Percentiles rank a stretch among this genome's conserved stretches.
phyloP scores from a whole-genome alignment of 2,888 invertebrate genomes.

The Hecatera dysodea region DNA sequence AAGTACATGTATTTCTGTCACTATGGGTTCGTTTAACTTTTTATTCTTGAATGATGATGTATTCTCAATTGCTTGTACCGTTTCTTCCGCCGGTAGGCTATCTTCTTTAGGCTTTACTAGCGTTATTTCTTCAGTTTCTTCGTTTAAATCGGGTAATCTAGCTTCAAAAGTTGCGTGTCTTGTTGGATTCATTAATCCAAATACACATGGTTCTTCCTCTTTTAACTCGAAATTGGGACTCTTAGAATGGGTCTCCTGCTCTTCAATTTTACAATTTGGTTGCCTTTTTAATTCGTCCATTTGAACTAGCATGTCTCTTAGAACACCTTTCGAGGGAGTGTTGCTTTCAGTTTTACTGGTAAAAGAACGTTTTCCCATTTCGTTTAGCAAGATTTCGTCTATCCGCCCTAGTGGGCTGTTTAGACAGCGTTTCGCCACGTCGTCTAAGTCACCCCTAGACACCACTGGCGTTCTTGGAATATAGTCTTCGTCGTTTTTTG shows the following conservation, averaged over 20 bases:
- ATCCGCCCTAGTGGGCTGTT: constrained; percentile 66
- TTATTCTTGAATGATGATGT: not conserved
- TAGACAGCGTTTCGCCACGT: constrained; percentile 70
- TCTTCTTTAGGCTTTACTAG: not conserved
- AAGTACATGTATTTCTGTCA: not conserved
- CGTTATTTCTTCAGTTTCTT: not conserved
- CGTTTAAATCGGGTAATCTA: not conserved
- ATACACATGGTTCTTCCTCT: not conserved
- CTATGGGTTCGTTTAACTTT: too few species aligned
- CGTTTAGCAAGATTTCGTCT: constrained; percentile 70
- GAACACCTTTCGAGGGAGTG: not conserved
- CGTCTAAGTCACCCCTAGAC: constrained; percentile 57
- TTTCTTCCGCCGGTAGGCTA: not conserved
- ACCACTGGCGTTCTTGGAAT: not conserved
- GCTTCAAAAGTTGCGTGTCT: not conserved
- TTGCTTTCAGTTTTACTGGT: not conserved
- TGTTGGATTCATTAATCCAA: not conserved
- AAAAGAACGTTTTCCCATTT: constrained; percentile 68
- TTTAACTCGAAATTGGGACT: not conserved
- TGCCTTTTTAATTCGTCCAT: constrained; percentile 18
- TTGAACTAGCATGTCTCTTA: constrained; percentile 24
- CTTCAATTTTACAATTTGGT: not conserved
- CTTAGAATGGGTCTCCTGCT: not conserved
- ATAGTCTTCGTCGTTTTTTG: not conserved
- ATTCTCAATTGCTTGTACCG: not conserved